Evolutionary conservation across 1,140 invertebrate species (phyloP), one percentile per base, ranked within the genome.

Genomic region (Drosophila ambigua): DNA sequence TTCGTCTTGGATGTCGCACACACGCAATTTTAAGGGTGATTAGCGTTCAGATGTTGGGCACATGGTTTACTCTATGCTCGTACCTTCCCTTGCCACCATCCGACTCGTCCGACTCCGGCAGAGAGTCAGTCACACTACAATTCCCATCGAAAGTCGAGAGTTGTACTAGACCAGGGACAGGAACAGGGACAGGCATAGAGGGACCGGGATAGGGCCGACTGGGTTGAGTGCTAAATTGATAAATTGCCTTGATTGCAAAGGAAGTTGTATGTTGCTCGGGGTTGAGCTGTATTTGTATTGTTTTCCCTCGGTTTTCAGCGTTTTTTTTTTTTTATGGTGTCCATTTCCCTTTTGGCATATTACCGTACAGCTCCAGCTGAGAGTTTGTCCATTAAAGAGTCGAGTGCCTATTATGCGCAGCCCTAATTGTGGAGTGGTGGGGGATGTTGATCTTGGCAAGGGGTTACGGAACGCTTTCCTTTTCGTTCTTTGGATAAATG

Each of bases 181-280:
- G 26, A 13, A 31, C n/a, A 52, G 26, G 39, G 6, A 39, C 23
- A 23, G 49, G 35, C 9, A 20, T 20, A 9, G 8, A 11, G 7
- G 15, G 39, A 59, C 26, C 15, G 52, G 23, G 44, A 50, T 41
- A 48, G 78, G 60, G 60, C 46, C 64, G 50, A 26, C 53, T 53
- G 65, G 69, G 77, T 85, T 65, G 81, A 85, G 81, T 85, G 81
- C 84, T 85, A 87, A 85, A 87, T 85, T 85, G 81, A 85, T 87
- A 85, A 85, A 85, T 85, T 87, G 81, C 81, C 77, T 73, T 81
- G 74, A 84, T 84, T 84, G 81, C 81, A 84, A 85, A 85, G 79
- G 79, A 83, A 83, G 80, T 80, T 85, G 80, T 53, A 61, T 75
- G 77, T 74, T 78, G 35, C 58, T 69, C 62, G 58, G 52, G 58